A percentile compares a stretch with the other conserved stretches of the same genome.
Evolutionary conservation across 2,113 vertebrate genomes (phyloP).

Genomic region (Chaetorhynchus papuensis): DNA sequence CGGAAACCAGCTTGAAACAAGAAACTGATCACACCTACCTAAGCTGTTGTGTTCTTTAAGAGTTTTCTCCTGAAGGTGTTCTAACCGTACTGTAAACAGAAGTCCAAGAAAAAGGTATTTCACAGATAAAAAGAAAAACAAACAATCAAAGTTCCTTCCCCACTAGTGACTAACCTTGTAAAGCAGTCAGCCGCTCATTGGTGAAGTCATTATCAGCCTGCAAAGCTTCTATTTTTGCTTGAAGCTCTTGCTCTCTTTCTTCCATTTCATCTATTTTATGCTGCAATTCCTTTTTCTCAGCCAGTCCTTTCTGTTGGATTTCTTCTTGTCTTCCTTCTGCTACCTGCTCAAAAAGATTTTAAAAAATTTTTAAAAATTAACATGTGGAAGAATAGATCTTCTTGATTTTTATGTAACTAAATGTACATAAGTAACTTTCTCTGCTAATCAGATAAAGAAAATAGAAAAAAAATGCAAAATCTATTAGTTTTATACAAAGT

Average conservation of each 20-base stretch:
- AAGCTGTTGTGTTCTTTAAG: conserved; percentile 96
- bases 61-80: conserved; percentile 97
- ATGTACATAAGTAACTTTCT: not conserved
- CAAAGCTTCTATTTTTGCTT: conserved; percentile 95
- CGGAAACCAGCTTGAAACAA: conserved; percentile 54
- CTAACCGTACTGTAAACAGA: conserved; percentile 95
- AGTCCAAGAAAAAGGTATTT: conserved; percentile 82
- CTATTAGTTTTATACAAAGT: not conserved
- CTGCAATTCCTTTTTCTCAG: conserved; percentile 91
- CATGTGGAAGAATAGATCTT: not conserved
- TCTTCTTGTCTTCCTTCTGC: conserved; percentile 93
- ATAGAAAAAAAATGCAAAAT: fast-evolving
- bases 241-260: conserved; percentile 96
- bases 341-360: conserved; percentile 65
- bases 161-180: conserved; percentile 86
- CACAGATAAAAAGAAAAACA: conserved; percentile 71
- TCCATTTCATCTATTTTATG: conserved; percentile 96
- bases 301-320: conserved; percentile 89
- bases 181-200: conserved; percentile 91
- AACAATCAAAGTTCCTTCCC: conserved; percentile 15
- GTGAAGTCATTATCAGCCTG: conserved; percentile 99
- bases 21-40: conserved; percentile 83
- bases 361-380: not conserved
- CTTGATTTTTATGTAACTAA: not conserved
- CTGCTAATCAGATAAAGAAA: not conserved